A percentile compares a stretch with the other conserved stretches of the same genome.
These are phyloP conservation scores for Prinia subflava DNA, from an alignment of 2,113 vertebrate genomes.

Conservation along the genomic window DNA sequence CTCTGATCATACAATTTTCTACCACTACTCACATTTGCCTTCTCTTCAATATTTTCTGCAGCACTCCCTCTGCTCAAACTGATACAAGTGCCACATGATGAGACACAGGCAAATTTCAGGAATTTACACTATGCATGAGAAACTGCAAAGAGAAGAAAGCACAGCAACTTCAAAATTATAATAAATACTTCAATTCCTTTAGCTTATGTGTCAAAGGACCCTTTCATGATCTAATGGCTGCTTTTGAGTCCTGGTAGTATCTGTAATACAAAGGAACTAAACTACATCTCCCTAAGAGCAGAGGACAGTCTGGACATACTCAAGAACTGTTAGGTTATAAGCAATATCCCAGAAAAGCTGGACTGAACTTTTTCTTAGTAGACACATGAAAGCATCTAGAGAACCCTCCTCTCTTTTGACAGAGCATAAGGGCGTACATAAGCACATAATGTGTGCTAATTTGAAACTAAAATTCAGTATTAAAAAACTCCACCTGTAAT, in stretches of 20 bases:
- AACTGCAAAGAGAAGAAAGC: background rate
- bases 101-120: background rate
- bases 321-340: background rate
- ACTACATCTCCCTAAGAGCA: background rate
- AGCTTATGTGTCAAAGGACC: background rate
- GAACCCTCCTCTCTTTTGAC: background rate
- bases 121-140: background rate
- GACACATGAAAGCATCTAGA: background rate
- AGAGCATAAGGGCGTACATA: background rate
- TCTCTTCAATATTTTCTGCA: background rate
- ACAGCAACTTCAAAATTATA: background rate
- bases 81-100: background rate
- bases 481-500: background rate
- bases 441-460: background rate
- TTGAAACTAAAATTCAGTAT: background rate
- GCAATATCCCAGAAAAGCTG: background rate
- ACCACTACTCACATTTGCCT: background rate
- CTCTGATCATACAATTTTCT: background rate
- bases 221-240: background rate
- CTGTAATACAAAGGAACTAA: background rate
- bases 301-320: background rate
- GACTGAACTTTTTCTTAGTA: background rate
- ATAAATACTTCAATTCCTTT: background rate
- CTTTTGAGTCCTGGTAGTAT: background rate
- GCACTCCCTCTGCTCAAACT: background rate